Evolutionary conservation across 2,888 invertebrate species (phyloP), one percentile per base, ranked within the genome.

Genomic region (Eulithis testata): DNA sequence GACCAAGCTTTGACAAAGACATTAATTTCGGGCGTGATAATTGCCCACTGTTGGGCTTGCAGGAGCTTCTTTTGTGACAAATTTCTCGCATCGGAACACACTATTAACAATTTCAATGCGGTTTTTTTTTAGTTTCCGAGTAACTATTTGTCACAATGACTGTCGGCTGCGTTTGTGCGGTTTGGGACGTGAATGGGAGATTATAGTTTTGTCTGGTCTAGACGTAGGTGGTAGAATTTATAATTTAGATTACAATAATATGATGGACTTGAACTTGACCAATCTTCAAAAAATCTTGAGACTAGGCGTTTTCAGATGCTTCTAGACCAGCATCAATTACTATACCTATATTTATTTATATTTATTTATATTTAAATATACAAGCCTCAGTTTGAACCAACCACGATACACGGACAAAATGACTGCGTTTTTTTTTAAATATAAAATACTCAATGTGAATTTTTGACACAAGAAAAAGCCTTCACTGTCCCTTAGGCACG

Each of bases 21-120:
- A 74, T 81, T 85, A 89, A 89, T 87, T 86, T 83, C 78, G 74
- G 86, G 89, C 89, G 90, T 87, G 90, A 90, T 90, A 89, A 91
- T 90, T 89, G 88, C 83, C 80, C 79, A 76, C 74, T 74, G 83
- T 62, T 66, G 61, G 60, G 59, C 47, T 55, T 12, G 63, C 63
- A 64, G 63, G 82, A 80, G 76, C 72, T 61, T 66, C 83, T 75
- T 80, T 91, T 91, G 91, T 91, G 84, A 86, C 84, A 84, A 85
- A 90, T 91, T 89, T 88, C 82, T 79, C 90, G 91, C 89, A 79
- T 86, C 88, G 84, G 73, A 76, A 81, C 84, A 89, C 89, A 82
- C 90, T 88, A 90, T 90, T 89, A 90, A 84, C 83, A 73, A 81
- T 84, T 88, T 84, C 85, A 83, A 89, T 86, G 70, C 60, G 69